These are phyloP conservation scores for Anabacerthia variegaticeps DNA, from an alignment of 2,797 vertebrate species.

Conservation along the genomic window DNA sequence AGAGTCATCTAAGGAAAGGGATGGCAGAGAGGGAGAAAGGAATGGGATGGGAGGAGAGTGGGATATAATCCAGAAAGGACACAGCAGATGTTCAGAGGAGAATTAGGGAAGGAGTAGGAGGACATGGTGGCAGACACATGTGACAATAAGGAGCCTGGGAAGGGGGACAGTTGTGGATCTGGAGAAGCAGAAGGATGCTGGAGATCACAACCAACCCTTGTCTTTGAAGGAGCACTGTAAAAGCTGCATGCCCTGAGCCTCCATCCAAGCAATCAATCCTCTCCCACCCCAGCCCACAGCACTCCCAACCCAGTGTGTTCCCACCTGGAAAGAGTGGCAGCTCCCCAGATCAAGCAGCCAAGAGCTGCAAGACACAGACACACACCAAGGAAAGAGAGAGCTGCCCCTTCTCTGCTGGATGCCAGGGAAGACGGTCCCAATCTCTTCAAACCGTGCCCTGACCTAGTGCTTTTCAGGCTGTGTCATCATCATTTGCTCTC, in stretches of 20 bases:
- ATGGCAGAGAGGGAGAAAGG: not conserved
- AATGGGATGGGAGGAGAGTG: not conserved
- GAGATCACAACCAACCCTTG: not conserved
- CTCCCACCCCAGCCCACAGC: not conserved
- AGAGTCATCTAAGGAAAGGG: not conserved
- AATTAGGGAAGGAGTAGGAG: not conserved
- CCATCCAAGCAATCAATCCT: not conserved
- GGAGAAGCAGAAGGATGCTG: not conserved
- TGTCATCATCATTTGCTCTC: not conserved
- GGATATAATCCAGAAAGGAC: not conserved
- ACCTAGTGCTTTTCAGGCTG: not conserved
- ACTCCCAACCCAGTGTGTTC: not conserved
- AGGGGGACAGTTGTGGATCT: not conserved
- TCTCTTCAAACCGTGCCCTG: not conserved
- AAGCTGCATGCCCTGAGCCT: accelerated
- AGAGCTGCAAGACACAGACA: not conserved
- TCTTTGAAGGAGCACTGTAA: not conserved
- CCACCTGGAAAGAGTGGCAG: not conserved
- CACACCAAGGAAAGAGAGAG: not conserved
- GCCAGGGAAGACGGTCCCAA: not conserved
- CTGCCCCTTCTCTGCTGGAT: not conserved
- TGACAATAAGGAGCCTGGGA: not conserved
- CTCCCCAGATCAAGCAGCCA: not conserved
- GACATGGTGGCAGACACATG: not conserved
- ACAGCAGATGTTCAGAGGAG: not conserved